Conservation (phyloP, 2,797 vertebrate species). For the Triplophysa yarkandensis region DNA sequence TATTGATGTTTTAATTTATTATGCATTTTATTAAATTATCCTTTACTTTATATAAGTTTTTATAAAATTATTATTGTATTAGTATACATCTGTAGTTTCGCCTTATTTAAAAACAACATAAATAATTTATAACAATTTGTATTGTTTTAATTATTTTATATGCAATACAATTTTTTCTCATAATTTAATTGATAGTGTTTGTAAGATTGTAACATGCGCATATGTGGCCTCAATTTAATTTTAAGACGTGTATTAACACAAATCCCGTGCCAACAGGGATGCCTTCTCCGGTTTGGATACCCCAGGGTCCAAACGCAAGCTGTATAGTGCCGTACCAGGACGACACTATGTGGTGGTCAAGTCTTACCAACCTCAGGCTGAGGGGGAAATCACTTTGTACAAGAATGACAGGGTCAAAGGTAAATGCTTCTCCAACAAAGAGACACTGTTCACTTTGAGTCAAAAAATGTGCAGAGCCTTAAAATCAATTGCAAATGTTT, state of each 20-base stretch:
- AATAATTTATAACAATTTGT: too few species aligned
- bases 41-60: too few species aligned
- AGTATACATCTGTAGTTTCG: too few species aligned
- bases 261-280: constrained; percentile 69
- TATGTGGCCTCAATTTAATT: background rate
- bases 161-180: too few species aligned
- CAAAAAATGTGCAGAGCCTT: background rate
- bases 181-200: too few species aligned
- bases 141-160: too few species aligned
- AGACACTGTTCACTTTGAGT: background rate
- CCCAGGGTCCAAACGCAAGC: constrained; percentile 82
- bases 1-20: too few species aligned
- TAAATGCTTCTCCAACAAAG: constrained; percentile 53
- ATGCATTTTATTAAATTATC: too few species aligned
- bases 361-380: constrained; percentile 86
- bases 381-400: constrained; percentile 86
- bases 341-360: constrained; percentile 83
- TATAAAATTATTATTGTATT: too few species aligned
- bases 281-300: constrained; percentile 68
- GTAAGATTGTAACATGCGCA: too few species aligned
- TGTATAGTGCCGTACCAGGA: constrained; percentile 86
- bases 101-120: too few species aligned
- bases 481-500: background rate
- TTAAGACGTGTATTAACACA: constrained; percentile 44
- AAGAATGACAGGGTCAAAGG: constrained; percentile 89